Evolutionary conservation across 1,140 invertebrate species (phyloP).

Genomic region (Anastrepha obliqua): DNA sequence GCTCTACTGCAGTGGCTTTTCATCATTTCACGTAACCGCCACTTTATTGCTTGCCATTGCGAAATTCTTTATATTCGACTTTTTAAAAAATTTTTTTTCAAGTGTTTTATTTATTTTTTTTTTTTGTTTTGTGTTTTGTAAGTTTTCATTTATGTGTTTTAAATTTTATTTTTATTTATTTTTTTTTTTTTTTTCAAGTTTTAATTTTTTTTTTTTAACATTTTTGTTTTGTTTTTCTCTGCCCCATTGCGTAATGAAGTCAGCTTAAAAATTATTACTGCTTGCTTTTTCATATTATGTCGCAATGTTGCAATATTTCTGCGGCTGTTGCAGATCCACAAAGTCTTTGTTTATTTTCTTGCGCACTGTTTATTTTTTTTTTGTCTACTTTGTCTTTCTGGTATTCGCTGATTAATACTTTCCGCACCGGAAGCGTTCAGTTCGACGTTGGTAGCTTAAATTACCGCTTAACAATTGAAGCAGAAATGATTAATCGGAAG

Average conservation of each 20-base stretch:
- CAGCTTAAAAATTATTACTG: not conserved
- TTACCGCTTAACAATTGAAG: constrained; percentile 37
- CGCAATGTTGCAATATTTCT: constrained; percentile 33
- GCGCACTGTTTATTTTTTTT: not conserved
- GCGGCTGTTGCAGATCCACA: not conserved
- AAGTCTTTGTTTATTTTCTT: not conserved
- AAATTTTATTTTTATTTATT: not conserved
- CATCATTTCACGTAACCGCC: too few species aligned
- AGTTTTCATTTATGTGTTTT: not conserved
- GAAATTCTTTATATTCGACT: not conserved
- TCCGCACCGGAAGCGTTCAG: constrained; percentile 42
- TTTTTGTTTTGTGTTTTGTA: too few species aligned
- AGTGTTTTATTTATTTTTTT: too few species aligned
- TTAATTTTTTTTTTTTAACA: not conserved
- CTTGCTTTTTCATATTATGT: not conserved
- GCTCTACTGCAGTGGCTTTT: too few species aligned
- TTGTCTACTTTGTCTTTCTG: not conserved
- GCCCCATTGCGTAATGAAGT: constrained; percentile 3
- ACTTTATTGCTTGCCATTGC: not conserved
- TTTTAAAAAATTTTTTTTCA: too few species aligned
- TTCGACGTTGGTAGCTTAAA: constrained; percentile 29
- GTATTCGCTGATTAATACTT: constrained; percentile 47
- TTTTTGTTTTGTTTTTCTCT: not conserved
- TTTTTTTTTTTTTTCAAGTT: not conserved
- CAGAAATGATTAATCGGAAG: constrained; percentile 33